Base-by-base conservation (phyloP, 1,140 invertebrate species). In the Pseudomyrmex flavicornis region DNA sequence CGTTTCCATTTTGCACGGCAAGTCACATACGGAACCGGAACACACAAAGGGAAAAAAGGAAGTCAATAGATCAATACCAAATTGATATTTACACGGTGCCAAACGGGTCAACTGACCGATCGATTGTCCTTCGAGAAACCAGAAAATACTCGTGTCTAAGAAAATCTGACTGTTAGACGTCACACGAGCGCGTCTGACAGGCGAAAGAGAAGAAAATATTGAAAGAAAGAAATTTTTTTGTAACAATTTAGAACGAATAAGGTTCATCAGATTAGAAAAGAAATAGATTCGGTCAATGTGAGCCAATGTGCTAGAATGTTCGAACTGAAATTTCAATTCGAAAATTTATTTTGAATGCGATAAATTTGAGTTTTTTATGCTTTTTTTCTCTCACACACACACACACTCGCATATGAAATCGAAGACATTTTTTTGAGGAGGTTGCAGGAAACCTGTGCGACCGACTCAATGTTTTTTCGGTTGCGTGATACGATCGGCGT, bases 41-140 rank as follows among this genome's bases (percentile, higher is more conserved):
- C 44, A 7, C 26, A 13, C 44, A 15, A 22, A 26, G 17, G n/a
- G 76, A 46, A 80, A 80, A 0, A 26, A 15, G n/a, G 65, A n/a
- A 80, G 72, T 50, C 76, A 26, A 80, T 72, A 72, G 54, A 17
- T 80, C 76, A 70, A 72, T 80, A 50, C 0, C 44, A 72, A 72
- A 72, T 79, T 80, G 76, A 72, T 80, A 80, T 70, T 80, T 61
- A 50, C 66, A 70, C 65, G 46, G 26, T 70, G 44, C 20, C 66
- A 48, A 61, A 70, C 56, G 26, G 54, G 54, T 8, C 22, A 56
- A 26, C 3, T 35, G 44, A 17, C 44, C 75, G 75, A 80, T 72
- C 76, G 54, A 80, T 72, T 0, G 66, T 70, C 5, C n/a, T 48
- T 12, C 15, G 17, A 35, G 66, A 61, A 72, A 17, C 13, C 3